phyloP scores from a whole-genome alignment of 2,113 vertebrate species.

The Pachycephala philippinensis region DNA sequence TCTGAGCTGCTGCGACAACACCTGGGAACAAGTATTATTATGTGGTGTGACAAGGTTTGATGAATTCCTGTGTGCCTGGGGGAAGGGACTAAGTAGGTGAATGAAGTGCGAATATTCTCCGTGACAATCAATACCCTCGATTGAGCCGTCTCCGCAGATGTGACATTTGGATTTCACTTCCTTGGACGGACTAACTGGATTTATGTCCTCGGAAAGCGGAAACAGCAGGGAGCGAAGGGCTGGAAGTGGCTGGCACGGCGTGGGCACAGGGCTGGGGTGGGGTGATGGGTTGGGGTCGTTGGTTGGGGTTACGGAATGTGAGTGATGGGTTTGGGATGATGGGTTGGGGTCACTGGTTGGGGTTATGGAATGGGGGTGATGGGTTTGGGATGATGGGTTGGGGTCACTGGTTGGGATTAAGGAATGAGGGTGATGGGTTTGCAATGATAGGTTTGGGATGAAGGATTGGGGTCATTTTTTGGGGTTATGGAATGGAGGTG shows the following conservation, averaged over 20 bases:
- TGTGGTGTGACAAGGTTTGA: constrained; percentile 73
- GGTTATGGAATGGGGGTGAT: fast-evolving
- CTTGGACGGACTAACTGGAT: constrained; percentile 43
- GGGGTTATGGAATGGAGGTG: fast-evolving
- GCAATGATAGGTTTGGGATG: background rate
- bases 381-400: background rate
- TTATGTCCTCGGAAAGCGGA: constrained; percentile 10
- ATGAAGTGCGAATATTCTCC: constrained; percentile 73
- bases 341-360: background rate
- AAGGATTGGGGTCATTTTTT: too few species aligned
- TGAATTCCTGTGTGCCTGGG: constrained; percentile 66
- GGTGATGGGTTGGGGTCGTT: background rate
- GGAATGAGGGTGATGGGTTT: background rate
- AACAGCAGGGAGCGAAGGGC: background rate
- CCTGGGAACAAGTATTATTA: constrained; percentile 44
- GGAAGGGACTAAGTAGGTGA: constrained; percentile 75
- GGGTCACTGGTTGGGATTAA: too few species aligned
- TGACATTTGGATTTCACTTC: constrained; percentile 75
- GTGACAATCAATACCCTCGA: constrained; percentile 77
- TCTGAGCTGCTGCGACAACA: background rate
- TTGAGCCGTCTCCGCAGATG: constrained; percentile 68
- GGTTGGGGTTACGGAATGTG: background rate
- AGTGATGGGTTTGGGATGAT: too few species aligned
- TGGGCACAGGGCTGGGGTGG: background rate
- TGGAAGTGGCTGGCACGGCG: fast-evolving